Evolutionary conservation across 2,888 invertebrate genomes (phyloP), one percentile per base, ranked within the genome.

Genomic region (Aplocera efformata): DNA sequence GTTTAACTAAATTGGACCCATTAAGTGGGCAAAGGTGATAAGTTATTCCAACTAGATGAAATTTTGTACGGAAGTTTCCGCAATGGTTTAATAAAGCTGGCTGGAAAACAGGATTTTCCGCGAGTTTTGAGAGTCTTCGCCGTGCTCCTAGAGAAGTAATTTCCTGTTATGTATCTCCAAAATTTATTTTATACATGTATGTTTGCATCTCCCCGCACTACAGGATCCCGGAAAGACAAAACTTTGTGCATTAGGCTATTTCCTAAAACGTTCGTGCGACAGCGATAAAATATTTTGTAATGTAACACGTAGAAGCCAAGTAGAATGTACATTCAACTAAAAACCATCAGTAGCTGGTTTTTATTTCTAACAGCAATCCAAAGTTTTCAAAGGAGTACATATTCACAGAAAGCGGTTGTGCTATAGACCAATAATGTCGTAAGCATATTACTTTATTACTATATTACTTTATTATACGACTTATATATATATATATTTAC

Each of bases 1-100:
- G 55, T 66, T 66, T 58, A 58, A 55, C 53, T 54, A 58, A 72
- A 72, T 70, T 65, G 60, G 58, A 62, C 51, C 61, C 53, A 44
- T 60, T 56, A 56, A 53, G 48, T 42, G 46, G 44, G 46, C 38
- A 41, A 32, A 55, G 46, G 50, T 52, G 48, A 50, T 55, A 50
- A 55, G 42, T 57, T 54, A 37, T 54, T 48, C 29, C 45, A 47
- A 45, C 42, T 48, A 29, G 48, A 35, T 25, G 29, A 36, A 47
- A 41, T 56, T 56, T 60, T 55, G 49, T 50, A 33, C 32, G 30
- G 22, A 44, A 41, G 35, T 39, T 47, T 43, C 33, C 31, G 48
- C 22, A 21, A 2, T 25, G n/a, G 29, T 37, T 43, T 31, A 25
- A 28, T 39, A 24, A 34, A 41, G 24, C 34, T 30, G 8, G 10